These are phyloP conservation scores for Lymantria monacha DNA, from an alignment of 2,888 invertebrate species.

Conservation along the genomic window DNA sequence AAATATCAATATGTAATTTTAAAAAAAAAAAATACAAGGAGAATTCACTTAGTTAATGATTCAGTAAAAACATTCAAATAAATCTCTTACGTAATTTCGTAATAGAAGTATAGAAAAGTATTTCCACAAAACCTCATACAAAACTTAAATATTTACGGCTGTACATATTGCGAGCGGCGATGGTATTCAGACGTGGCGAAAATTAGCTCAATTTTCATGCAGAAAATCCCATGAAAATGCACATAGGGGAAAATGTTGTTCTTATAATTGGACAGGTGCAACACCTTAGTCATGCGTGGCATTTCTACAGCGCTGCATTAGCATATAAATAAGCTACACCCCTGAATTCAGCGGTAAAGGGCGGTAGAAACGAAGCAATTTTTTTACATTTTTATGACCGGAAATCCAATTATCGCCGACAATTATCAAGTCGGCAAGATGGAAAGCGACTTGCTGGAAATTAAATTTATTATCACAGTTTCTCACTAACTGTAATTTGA, in stretches of 20 bases:
- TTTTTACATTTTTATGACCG: constrained; percentile 72
- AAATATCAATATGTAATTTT: too few relatives aligned
- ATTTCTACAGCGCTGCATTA: constrained; percentile 67
- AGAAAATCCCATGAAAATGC: constrained; percentile 75
- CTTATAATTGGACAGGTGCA: constrained; percentile 78
- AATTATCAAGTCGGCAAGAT: constrained; percentile 74
- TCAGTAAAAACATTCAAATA: too few relatives aligned
- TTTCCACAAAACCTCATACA: too few relatives aligned
- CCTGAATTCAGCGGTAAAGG: constrained; percentile 56
- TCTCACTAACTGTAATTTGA: constrained; percentile 44
- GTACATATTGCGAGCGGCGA: too few relatives aligned
- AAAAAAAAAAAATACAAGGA: too few relatives aligned
- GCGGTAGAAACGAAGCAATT: constrained; percentile 45
- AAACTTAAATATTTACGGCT: too few relatives aligned
- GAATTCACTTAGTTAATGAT: too few relatives aligned
- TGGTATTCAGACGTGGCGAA: constrained; percentile 52
- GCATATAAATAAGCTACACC: constrained; percentile 77
- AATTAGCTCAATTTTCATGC: constrained; percentile 65
- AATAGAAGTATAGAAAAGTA: too few relatives aligned
- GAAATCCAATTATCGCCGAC: constrained; percentile 75
- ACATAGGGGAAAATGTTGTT: constrained; percentile 69
- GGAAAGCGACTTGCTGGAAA: constrained; percentile 49
- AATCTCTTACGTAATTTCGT: too few relatives aligned
- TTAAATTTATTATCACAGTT: constrained; percentile 39
- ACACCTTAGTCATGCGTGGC: constrained; percentile 71